Conservation (phyloP, 2,113 vertebrate genomes). For the Beaufortia kweichowensis region DNA sequence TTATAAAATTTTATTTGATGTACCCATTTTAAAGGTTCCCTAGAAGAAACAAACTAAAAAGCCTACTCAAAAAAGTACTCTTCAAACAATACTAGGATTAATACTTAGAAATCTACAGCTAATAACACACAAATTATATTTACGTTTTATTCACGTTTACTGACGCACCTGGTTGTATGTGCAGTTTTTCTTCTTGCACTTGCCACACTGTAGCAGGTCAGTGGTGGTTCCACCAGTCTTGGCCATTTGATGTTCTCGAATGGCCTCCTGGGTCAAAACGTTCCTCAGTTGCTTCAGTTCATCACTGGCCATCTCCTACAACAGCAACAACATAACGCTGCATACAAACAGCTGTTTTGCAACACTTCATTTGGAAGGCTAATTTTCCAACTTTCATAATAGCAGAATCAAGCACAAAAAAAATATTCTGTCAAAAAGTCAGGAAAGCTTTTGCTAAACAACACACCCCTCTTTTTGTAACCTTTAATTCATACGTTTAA, state of each 20-base stretch:
- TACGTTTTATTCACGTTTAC: neutral
- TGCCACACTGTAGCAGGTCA: conserved; percentile 91
- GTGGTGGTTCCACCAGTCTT: conserved; percentile 92
- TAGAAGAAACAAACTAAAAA: neutral
- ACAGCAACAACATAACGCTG: neutral
- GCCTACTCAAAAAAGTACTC: too few relatives aligned
- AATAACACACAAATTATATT: neutral
- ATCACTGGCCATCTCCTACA: conserved; percentile 96
- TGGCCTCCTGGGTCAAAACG: conserved; percentile 93
- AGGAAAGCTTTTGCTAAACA: neutral
- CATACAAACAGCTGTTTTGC: neutral
- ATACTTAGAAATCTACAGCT: neutral
- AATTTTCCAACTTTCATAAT: neutral
- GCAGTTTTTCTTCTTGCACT: conserved; percentile 97
- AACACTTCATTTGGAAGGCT: neutral
- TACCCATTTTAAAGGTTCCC: neutral
- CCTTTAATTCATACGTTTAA: neutral
- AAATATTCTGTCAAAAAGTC: neutral
- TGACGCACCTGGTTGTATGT: conserved; percentile 79
- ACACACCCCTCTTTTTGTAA: neutral
- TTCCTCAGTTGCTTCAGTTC: conserved; percentile 91
- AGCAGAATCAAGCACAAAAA: neutral
- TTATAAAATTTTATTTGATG: too few relatives aligned
- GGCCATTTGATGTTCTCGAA: conserved; percentile 98
- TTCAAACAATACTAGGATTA: too few relatives aligned